phyloP scores from a whole-genome alignment of 2,113 vertebrate genomes.

The Colossoma macropomum region DNA sequence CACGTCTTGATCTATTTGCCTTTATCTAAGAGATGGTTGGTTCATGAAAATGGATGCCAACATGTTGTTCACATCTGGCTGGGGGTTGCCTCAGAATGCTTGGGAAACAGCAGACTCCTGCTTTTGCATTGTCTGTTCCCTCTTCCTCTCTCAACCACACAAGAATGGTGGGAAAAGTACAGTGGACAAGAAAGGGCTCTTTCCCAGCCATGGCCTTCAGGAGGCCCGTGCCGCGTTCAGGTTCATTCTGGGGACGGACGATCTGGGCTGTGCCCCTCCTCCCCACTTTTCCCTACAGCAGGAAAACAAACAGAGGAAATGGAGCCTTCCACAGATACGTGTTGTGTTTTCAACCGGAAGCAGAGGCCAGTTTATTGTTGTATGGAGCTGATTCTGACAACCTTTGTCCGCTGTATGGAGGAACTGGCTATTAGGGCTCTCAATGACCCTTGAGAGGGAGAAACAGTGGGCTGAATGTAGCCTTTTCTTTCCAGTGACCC shows the following conservation, averaged over 20 bases:
- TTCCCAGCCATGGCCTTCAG: slow-evolving; percentile 61
- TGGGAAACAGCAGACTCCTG: slow-evolving; percentile 38
- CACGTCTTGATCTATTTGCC: not conserved
- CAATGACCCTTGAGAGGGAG: not conserved
- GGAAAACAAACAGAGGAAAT: slow-evolving; percentile 79
- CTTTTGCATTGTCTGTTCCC: slow-evolving; percentile 34
- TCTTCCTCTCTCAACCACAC: slow-evolving; percentile 57
- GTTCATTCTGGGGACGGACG: slow-evolving; percentile 52
- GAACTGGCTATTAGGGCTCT: slow-evolving; percentile 17
- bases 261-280: slow-evolving; percentile 40
- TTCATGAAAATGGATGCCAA: slow-evolving; percentile 37
- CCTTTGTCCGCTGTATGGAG: not conserved
- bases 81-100: slow-evolving; percentile 43
- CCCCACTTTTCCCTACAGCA: slow-evolving; percentile 49
- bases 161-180: slow-evolving; percentile 77
- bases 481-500: slow-evolving; percentile 28
- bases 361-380: slow-evolving; percentile 58
- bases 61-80: slow-evolving; percentile 45
- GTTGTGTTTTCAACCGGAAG: slow-evolving; percentile 39
- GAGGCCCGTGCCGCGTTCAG: slow-evolving; percentile 51
- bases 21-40: slow-evolving; percentile 20
- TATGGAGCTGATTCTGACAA: not conserved
- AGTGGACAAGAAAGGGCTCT: slow-evolving; percentile 70
- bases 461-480: slow-evolving; percentile 12
- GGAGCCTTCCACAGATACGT: slow-evolving; percentile 64